A percentile compares a stretch with the other conserved stretches of the same genome.
phyloP scores from a whole-genome alignment of 2,888 invertebrate species.

The Catocala fraxini region DNA sequence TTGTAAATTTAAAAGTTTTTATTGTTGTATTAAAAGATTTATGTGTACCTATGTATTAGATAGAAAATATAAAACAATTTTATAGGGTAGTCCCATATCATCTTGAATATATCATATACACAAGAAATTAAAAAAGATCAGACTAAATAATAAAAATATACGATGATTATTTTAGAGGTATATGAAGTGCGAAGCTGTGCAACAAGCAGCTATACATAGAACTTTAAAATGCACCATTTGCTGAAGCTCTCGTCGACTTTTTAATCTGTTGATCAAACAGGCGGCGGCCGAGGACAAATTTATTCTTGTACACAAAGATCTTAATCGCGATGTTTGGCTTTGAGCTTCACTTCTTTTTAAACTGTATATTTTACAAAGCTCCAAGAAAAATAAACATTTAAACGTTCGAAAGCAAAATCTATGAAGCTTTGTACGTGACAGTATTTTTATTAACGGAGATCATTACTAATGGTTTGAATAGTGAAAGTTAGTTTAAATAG shows the following conservation, averaged over 20 bases:
- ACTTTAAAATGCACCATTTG: conserved; percentile 74
- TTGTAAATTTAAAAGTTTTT: no score
- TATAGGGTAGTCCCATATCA: no score
- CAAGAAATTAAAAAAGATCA: no score
- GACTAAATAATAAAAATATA: no score
- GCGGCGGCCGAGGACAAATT: conserved; percentile 77
- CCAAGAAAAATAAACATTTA: conserved; percentile 33
- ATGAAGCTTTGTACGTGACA: conserved; percentile 18
- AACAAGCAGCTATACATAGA: conserved; percentile 47
- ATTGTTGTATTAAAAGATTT: no score
- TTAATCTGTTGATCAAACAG: conserved; percentile 84
- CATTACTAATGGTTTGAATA: conserved; percentile 13
- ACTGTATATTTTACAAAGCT: conserved; percentile 35
- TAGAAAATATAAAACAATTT: no score
- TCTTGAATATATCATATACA: no score
- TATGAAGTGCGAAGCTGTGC: conserved; percentile 26
- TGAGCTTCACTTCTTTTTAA: conserved; percentile 49
- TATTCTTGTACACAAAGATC: conserved; percentile 79
- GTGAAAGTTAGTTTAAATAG: no score
- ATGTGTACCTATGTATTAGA: no score
- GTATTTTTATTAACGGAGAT: background rate
- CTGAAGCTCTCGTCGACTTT: conserved; percentile 68
- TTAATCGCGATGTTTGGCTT: conserved; percentile 67
- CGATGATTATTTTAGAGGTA: background rate
- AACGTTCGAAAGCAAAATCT: conserved; percentile 34